phyloP scores from a whole-genome alignment of 2,113 vertebrate genomes.

The Lophotis ruficrista region DNA sequence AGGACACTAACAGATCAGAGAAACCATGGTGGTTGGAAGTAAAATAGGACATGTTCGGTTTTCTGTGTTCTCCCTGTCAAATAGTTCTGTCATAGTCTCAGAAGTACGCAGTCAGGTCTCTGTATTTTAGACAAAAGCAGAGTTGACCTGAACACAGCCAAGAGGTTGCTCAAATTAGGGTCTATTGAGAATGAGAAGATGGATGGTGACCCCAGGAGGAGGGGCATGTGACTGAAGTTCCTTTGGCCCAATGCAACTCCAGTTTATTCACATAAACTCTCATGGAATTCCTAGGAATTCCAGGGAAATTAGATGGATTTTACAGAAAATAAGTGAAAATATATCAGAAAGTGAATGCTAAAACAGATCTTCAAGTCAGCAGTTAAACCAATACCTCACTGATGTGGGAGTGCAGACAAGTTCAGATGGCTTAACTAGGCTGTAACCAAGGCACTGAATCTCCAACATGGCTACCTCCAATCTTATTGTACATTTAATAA shows the following conservation, averaged over 20 bases:
- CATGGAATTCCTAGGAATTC: background rate
- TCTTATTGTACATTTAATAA: background rate
- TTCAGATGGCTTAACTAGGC: background rate
- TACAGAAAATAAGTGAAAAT: background rate
- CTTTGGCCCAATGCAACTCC: background rate
- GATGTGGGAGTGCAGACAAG: background rate
- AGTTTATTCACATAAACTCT: background rate
- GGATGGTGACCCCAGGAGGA: background rate
- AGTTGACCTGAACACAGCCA: background rate
- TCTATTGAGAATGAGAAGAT: background rate
- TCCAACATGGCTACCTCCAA: background rate
- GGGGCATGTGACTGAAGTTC: background rate
- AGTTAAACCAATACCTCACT: background rate
- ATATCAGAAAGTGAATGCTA: background rate
- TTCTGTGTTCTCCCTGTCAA: background rate
- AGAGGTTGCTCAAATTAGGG: background rate
- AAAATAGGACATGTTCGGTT: background rate
- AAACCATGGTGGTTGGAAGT: background rate
- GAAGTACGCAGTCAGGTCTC: background rate
- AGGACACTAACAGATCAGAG: background rate
- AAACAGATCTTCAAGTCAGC: background rate
- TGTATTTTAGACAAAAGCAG: background rate
- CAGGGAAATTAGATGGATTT: background rate
- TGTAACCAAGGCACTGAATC: background rate
- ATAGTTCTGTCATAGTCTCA: background rate